Conservation (phyloP, 2,888 invertebrate species). For the Eilema sororculum region DNA sequence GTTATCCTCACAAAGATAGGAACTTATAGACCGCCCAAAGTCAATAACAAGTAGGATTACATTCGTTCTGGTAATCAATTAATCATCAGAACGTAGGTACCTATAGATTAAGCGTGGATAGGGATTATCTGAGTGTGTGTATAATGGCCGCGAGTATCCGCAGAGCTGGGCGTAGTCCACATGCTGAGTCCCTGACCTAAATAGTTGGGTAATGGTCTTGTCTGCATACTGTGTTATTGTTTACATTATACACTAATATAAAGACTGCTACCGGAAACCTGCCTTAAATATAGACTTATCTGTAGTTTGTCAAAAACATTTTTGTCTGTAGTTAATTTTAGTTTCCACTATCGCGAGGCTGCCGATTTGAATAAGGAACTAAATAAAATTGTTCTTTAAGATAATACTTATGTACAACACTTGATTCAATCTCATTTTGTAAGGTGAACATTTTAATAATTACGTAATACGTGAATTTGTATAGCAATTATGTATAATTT, state of each 20-base stretch:
- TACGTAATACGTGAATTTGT: not conserved
- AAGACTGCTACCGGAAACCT: conserved; percentile 21
- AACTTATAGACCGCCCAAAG: not conserved
- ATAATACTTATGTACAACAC: not conserved
- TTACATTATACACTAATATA: conserved; percentile 51
- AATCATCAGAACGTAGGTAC: conserved; percentile 50
- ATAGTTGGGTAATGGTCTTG: conserved; percentile 56
- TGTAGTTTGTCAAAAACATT: conserved; percentile 4
- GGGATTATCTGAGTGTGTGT: conserved; percentile 61
- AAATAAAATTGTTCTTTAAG: not conserved
- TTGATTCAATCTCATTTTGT: not conserved
- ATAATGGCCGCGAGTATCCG: conserved; percentile 42
- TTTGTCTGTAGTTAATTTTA: not conserved
- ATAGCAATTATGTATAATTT: not conserved
- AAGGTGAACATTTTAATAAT: not conserved
- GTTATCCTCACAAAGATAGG: not conserved
- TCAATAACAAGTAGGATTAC: conserved; percentile 13
- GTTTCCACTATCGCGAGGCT: not conserved
- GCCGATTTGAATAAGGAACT: not conserved
- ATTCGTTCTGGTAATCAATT: conserved; percentile 52
- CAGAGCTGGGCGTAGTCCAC: conserved; percentile 64
- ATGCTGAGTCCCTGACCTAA: conserved; percentile 68
- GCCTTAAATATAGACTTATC: conserved; percentile 11
- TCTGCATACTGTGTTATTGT: conserved; percentile 55
- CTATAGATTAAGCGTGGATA: conserved; percentile 61